Evolutionary conservation across 1,140 invertebrate genomes (phyloP).

Genomic region (Saxidomus purpurata): DNA sequence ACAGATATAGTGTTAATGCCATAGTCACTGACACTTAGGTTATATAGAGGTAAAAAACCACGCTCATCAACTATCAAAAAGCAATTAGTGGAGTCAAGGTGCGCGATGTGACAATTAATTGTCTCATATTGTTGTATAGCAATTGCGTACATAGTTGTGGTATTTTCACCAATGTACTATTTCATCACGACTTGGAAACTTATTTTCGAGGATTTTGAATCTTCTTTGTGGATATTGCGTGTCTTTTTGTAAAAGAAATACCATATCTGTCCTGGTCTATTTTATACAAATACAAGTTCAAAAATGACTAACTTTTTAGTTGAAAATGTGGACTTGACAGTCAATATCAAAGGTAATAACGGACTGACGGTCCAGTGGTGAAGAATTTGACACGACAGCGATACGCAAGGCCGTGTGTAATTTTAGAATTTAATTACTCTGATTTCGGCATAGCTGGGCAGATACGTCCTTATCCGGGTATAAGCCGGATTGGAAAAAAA

Average conservation of each 20-base stretch:
- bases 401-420: not conserved
- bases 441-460: not conserved
- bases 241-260: too few relatives aligned
- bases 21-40: not conserved
- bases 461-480: not conserved
- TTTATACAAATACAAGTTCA: too few relatives aligned
- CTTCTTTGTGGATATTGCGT: too few relatives aligned
- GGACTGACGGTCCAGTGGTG: not conserved
- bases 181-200: not conserved
- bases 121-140: not conserved
- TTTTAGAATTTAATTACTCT: constrained; percentile 29
- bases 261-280: too few relatives aligned
- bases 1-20: constrained; percentile 4
- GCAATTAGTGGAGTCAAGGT: constrained; percentile 31
- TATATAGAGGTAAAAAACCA: constrained; percentile 16
- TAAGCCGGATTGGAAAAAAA: not conserved
- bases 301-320: too few relatives aligned
- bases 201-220: too few relatives aligned
- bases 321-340: too few relatives aligned
- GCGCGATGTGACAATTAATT: constrained; percentile 17
- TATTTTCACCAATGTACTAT: not conserved
- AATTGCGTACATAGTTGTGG: constrained; percentile 7
- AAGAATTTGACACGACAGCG: not conserved
- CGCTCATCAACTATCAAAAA: constrained; percentile 25
- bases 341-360: too few relatives aligned